Evolutionary conservation across 2,888 invertebrate genomes (phyloP).

Genomic region (Rhopalosiphum nymphaeae): DNA sequence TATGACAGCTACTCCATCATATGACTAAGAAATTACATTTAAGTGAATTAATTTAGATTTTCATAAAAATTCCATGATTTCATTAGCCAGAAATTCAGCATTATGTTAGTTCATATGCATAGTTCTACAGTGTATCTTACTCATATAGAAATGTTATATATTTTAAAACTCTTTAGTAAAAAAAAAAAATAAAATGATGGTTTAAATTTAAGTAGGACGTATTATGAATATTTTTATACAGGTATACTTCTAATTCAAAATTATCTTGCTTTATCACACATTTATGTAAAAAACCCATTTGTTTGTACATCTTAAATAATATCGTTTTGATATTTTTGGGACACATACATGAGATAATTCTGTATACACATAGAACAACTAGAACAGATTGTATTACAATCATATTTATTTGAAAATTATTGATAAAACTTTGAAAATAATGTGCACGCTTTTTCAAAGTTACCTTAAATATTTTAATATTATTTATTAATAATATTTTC

Average conservation of each 20-base stretch:
- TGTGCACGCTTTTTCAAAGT: not conserved
- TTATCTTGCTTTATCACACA: constrained; percentile 33
- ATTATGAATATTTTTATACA: too few relatives aligned
- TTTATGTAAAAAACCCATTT: constrained; percentile 6
- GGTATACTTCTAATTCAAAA: not conserved
- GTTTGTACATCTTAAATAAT: not conserved
- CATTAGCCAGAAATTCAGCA: not conserved
- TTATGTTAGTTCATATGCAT: not conserved
- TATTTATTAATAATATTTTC: not conserved
- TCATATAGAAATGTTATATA: not conserved
- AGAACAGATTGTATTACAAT: not conserved
- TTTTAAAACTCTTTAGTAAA: not conserved
- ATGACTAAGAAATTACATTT: not conserved
- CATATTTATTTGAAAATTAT: not conserved
- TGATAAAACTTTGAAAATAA: not conserved
- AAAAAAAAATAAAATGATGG: not conserved
- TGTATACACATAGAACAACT: not conserved
- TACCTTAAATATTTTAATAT: not conserved
- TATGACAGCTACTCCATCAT: not conserved
- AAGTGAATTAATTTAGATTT: not conserved
- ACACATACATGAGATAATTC: not conserved
- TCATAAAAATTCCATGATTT: not conserved
- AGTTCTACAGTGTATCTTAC: not conserved
- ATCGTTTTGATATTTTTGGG: not conserved
- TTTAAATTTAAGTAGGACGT: too few relatives aligned